A percentile compares a stretch with the other conserved stretches of the same genome.
phyloP scores from a whole-genome alignment of 2,113 vertebrate species.

The Engystomops pustulosus region DNA sequence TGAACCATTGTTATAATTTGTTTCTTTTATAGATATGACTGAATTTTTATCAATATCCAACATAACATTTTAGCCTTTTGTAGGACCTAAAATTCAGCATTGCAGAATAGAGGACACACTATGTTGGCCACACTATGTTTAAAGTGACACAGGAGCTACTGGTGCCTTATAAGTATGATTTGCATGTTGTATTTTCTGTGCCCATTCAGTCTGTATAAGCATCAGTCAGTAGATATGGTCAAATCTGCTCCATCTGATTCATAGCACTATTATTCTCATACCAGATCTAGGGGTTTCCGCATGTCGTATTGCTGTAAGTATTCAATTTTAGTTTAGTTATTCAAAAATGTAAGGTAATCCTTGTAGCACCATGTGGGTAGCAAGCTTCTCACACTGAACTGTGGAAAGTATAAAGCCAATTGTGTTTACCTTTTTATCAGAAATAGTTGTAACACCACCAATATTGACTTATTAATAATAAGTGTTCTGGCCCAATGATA shows the following conservation, averaged over 20 bases:
- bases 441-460: too few relatives aligned
- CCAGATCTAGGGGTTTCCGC: background rate
- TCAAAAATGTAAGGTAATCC: background rate
- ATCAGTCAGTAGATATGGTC: background rate
- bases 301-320: background rate
- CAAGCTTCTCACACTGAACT: background rate
- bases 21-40: conserved; percentile 6
- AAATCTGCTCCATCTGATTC: background rate
- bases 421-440: too few relatives aligned
- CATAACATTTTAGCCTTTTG: background rate
- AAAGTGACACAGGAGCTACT: background rate
- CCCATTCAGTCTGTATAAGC: background rate
- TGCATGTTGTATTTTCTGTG: background rate
- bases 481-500: too few relatives aligned
- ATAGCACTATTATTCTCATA: too few relatives aligned
- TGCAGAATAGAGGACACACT: background rate
- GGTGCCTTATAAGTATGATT: background rate
- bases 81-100: too few relatives aligned
- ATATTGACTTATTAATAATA: background rate
- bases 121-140: background rate
- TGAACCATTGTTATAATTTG: background rate
- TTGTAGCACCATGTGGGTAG: background rate
- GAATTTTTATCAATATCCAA: conserved; percentile 1
- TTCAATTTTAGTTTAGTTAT: background rate
- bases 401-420: background rate